phyloP scores from a whole-genome alignment of 2,888 invertebrate genomes.

The Sisyra terminalis region DNA sequence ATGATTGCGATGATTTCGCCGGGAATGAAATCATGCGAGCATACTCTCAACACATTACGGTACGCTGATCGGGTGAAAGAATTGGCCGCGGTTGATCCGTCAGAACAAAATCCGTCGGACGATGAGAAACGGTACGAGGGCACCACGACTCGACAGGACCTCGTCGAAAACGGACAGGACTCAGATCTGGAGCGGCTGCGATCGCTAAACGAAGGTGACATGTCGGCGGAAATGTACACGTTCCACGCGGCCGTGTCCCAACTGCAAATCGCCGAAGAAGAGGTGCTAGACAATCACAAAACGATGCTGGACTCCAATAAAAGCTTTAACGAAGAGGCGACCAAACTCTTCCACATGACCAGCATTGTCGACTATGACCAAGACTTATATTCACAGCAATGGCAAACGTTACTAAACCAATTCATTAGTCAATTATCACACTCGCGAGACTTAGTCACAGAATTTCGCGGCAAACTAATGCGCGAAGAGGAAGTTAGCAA shows the following conservation, averaged over 20 bases:
- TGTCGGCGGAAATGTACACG: constrained; percentile 74
- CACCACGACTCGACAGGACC: background rate
- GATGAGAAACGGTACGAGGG: constrained; percentile 14
- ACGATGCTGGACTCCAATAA: constrained; percentile 50
- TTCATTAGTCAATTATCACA: constrained; percentile 42
- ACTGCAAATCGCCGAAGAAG: constrained; percentile 76
- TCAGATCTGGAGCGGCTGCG: constrained; percentile 7
- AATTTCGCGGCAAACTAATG: constrained; percentile 57
- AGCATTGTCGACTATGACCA: constrained; percentile 86
- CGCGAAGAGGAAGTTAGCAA: constrained; percentile 6
- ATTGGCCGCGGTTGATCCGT: constrained; percentile 57
- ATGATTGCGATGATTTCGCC: constrained; percentile 99
- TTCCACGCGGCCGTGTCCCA: constrained; percentile 86
- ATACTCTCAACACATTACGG: constrained; percentile 91
- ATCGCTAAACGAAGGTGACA: constrained; percentile 53
- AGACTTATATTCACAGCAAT: constrained; percentile 75
- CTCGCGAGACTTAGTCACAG: constrained; percentile 56
- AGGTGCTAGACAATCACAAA: constrained; percentile 77
- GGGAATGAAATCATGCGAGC: constrained; percentile 89
- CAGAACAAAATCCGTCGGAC: constrained; percentile 26
- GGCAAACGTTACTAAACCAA: constrained; percentile 66
- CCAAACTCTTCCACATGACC: constrained; percentile 57
- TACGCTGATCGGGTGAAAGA: constrained; percentile 98
- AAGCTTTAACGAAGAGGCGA: constrained; percentile 50
- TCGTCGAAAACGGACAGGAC: constrained; percentile 1